phyloP scores from a whole-genome alignment of 30 jellyfish, hydroid and myxozoan species.

The Pelagia noctiluca region DNA sequence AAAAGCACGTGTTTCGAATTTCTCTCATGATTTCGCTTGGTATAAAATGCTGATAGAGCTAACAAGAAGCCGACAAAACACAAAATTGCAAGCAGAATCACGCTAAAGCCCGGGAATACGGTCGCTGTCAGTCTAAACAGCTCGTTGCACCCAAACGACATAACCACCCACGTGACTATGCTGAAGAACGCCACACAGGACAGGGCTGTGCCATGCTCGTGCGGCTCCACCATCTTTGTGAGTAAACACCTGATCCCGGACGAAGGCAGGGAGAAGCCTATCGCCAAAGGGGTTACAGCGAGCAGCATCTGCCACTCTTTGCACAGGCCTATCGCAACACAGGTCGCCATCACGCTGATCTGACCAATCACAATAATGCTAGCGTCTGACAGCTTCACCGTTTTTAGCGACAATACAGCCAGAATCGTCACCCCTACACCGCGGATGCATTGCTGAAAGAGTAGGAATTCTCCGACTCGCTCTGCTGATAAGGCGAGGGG shows the following conservation, averaged over 20 bases:
- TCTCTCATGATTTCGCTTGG: too few relatives aligned
- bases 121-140: conserved; percentile 55
- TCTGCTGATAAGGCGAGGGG: conserved; percentile 61
- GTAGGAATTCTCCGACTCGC: conserved; percentile 40
- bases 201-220: conserved; percentile 59
- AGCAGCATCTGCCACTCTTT: conserved; percentile 1
- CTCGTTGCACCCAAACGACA: conserved; percentile 48
- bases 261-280: conserved; percentile 67
- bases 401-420: conserved; percentile 35
- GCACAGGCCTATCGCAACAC: conserved; percentile 36
- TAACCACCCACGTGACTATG: conserved; percentile 34
- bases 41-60: neutral
- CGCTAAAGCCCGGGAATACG: conserved; percentile 54
- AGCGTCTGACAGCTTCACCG: conserved; percentile 42
- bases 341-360: conserved; percentile 44
- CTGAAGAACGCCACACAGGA: conserved; percentile 60
- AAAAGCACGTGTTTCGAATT: too few relatives aligned
- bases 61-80: neutral
- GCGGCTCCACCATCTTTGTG: conserved; percentile 49
- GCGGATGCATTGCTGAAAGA: conserved; percentile 35
- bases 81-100: conserved; percentile 33
- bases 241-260: conserved; percentile 48
- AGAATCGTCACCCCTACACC: conserved; percentile 49
- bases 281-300: conserved; percentile 31
- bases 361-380: conserved; percentile 42